phyloP scores from a whole-genome alignment of 2,888 invertebrate genomes.

The Baronia brevicornis region DNA sequence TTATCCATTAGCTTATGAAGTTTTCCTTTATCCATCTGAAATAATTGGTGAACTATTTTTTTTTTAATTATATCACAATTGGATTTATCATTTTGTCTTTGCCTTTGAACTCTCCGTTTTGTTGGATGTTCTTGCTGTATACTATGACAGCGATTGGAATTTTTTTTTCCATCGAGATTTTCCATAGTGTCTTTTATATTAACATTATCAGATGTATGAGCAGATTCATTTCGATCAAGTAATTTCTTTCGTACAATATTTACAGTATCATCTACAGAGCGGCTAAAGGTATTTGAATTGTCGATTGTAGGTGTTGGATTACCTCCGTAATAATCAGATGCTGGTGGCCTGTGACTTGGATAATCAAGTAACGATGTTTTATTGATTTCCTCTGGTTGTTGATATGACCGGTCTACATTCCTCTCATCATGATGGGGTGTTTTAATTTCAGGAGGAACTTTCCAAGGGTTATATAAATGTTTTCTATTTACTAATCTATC shows the following conservation, averaged over 20 bases:
- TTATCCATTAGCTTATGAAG: conserved; percentile 68
- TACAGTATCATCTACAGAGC: conserved; percentile 64
- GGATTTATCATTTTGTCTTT: conserved; percentile 35
- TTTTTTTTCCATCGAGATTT: conserved; percentile 26
- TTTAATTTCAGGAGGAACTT: conserved; percentile 25
- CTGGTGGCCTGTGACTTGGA: conserved; percentile 58
- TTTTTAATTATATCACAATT: conserved; percentile 64
- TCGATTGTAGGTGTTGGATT: conserved; percentile 41
- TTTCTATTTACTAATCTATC: conserved; percentile 12
- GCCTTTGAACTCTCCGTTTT: conserved; percentile 39
- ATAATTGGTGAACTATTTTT: conserved; percentile 66
- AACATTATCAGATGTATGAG: conserved; percentile 25
- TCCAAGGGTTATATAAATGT: conserved; percentile 35
- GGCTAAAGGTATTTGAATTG: conserved; percentile 54
- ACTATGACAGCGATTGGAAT: conserved; percentile 20
- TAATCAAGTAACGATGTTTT: conserved; percentile 36
- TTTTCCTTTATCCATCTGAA: conserved; percentile 69
- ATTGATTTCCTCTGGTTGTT: conserved; percentile 29
- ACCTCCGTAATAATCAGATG: conserved; percentile 61
- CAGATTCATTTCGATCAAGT: conserved; percentile 48
- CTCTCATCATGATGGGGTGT: conserved; percentile 33
- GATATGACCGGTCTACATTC: conserved; percentile 29
- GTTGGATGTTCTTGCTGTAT: conserved; percentile 36
- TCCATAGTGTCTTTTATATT: conserved; percentile 25
- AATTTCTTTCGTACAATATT: conserved; percentile 56